These are phyloP conservation scores for Gadus macrocephalus DNA, from an alignment of 2,113 vertebrate genomes.

Conservation along the genomic window DNA sequence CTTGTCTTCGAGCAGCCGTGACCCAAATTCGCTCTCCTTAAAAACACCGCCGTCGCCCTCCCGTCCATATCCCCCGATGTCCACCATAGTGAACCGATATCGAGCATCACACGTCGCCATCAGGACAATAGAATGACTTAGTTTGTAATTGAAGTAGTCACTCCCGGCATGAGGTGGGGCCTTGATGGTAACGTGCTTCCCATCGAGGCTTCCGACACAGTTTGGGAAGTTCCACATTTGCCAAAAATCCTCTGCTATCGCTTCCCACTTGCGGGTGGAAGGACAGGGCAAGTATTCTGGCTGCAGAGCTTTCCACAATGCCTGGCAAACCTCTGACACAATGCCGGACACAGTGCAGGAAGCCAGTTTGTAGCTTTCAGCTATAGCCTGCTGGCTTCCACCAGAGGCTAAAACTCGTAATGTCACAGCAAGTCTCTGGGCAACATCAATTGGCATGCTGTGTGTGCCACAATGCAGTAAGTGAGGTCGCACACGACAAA, in stretches of 20 bases:
- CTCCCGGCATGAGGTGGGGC: background rate
- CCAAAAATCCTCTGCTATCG: background rate
- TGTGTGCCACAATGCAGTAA: background rate
- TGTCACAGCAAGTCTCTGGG: background rate
- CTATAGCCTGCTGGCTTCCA: background rate
- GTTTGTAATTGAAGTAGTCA: background rate
- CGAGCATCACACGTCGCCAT: background rate
- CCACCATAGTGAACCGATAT: background rate
- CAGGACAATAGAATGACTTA: background rate
- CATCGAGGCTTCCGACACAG: background rate
- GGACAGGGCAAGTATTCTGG: background rate
- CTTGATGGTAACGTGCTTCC: background rate
- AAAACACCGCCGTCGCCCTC: constrained; percentile 11
- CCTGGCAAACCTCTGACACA: background rate
- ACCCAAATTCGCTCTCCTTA: constrained; percentile 1
- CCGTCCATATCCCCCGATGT: background rate
- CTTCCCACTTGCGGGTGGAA: background rate
- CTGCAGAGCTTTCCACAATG: background rate
- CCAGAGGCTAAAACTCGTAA: background rate
- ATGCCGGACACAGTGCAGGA: background rate
- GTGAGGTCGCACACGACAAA: background rate
- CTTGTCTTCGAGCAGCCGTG: background rate
- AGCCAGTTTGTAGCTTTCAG: background rate
- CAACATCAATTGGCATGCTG: background rate
- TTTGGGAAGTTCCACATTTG: background rate